phyloP scores from a whole-genome alignment of 2,113 vertebrate genomes.

The Phrynosoma blainvillii region DNA sequence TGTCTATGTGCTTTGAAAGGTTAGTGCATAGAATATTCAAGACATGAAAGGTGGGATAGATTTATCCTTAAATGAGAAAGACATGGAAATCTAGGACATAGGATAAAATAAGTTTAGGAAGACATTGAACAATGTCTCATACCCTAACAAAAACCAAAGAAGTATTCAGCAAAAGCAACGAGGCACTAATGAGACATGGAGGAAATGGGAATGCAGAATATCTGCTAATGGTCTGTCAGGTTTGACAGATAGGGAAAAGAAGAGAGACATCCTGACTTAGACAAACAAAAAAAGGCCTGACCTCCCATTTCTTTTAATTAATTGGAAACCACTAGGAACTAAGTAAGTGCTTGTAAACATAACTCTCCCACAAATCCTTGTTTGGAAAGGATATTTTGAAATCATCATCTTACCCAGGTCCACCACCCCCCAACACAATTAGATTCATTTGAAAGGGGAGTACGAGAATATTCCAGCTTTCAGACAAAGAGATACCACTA shows the following conservation, averaged over 20 bases:
- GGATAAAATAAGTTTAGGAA: background rate
- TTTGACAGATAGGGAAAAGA: background rate
- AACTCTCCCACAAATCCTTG: too few relatives aligned
- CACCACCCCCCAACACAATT: too few relatives aligned
- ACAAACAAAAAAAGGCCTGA: background rate
- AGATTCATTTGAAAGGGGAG: too few relatives aligned
- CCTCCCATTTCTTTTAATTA: background rate
- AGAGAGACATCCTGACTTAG: background rate
- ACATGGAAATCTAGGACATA: background rate
- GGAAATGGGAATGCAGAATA: background rate
- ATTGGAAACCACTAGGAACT: background rate
- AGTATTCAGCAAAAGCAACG: background rate
- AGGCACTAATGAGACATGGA: background rate
- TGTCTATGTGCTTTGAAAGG: background rate
- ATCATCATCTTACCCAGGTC: background rate
- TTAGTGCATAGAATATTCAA: background rate
- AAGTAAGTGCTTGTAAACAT: background rate
- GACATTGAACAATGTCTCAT: background rate
- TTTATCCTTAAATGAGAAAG: background rate
- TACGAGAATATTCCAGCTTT: background rate
- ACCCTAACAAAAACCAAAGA: background rate
- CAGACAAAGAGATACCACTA: background rate
- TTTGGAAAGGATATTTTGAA: background rate
- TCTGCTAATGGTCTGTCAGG: background rate
- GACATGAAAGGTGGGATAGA: background rate